A percentile compares a stretch with the other conserved stretches of the same genome.
phyloP scores from a whole-genome alignment of 2,888 invertebrate species.

The Scaptomyza parva region DNA sequence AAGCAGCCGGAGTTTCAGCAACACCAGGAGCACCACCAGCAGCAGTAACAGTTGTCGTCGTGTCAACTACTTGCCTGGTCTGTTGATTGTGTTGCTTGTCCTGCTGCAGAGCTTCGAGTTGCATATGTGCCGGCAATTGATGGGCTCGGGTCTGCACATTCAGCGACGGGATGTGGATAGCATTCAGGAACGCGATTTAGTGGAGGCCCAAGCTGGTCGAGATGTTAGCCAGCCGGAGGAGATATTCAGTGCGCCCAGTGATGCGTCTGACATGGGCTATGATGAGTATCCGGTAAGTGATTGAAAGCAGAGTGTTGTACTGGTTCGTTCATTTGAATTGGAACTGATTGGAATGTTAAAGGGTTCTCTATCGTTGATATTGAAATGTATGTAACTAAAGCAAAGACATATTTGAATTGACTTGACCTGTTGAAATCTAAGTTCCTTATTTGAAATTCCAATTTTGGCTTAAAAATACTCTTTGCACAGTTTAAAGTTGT shows the following conservation, averaged over 20 bases:
- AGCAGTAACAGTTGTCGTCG: slow-evolving; percentile 12
- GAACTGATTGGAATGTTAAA: no score
- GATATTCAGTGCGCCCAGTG: slow-evolving; percentile 73
- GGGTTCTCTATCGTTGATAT: no score
- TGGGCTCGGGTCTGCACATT: slow-evolving; percentile 22
- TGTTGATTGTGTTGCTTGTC: slow-evolving; percentile 69
- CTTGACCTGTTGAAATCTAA: no score
- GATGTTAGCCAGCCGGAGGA: slow-evolving; percentile 64
- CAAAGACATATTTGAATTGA: not conserved
- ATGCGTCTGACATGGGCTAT: slow-evolving; percentile 76
- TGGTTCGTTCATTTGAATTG: not conserved
- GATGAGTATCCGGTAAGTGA: slow-evolving; percentile 84
- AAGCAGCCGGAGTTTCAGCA: slow-evolving; percentile 9
- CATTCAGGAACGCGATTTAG: slow-evolving; percentile 42
- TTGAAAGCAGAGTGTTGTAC: not conserved
- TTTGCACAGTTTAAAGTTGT: no score
- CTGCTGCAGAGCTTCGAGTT: slow-evolving; percentile 72
- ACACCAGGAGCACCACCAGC: not conserved
- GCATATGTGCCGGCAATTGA: slow-evolving; percentile 71
- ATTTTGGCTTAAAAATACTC: no score
- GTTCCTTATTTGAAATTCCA: no score
- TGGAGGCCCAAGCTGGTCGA: slow-evolving; percentile 8
- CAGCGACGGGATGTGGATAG: slow-evolving; percentile 1
- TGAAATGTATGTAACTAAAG: not conserved
- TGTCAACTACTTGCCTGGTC: slow-evolving; percentile 59